Conservation (phyloP, 2,113 vertebrate genomes). For the Harpagus bidentatus region DNA sequence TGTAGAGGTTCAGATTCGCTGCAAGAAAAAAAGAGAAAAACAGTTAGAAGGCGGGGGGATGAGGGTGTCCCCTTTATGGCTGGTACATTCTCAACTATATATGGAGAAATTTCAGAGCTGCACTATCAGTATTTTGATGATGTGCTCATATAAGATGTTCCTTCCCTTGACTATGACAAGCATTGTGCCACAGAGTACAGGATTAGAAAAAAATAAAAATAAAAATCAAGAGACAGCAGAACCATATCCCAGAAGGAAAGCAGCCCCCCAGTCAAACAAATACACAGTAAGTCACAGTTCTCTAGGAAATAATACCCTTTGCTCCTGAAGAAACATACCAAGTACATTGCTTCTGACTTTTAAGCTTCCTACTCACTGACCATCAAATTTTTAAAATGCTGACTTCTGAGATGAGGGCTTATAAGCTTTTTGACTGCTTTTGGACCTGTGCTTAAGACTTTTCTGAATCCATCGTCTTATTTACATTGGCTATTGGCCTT, state of each 20-base stretch:
- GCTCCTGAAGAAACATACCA: neutral
- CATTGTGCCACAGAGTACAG: neutral
- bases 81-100: neutral
- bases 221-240: neutral
- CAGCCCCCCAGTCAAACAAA: neutral
- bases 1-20: neutral
- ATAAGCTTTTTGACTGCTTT: neutral
- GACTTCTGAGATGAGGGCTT: neutral
- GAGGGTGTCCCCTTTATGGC: neutral
- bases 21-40: neutral
- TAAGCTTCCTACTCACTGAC: neutral
- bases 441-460: neutral
- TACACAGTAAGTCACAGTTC: neutral
- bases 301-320: neutral
- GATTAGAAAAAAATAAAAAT: neutral
- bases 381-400: slow-evolving; percentile 11
- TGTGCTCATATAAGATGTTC: neutral
- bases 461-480: neutral
- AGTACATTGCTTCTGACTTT: neutral
- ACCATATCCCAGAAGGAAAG: neutral
- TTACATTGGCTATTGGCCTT: neutral
- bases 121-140: neutral
- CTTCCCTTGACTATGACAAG: neutral
- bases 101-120: neutral
- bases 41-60: neutral